Evolutionary conservation across 1,140 invertebrate genomes (phyloP).

Genomic region (Alviniconcha marisindica): DNA sequence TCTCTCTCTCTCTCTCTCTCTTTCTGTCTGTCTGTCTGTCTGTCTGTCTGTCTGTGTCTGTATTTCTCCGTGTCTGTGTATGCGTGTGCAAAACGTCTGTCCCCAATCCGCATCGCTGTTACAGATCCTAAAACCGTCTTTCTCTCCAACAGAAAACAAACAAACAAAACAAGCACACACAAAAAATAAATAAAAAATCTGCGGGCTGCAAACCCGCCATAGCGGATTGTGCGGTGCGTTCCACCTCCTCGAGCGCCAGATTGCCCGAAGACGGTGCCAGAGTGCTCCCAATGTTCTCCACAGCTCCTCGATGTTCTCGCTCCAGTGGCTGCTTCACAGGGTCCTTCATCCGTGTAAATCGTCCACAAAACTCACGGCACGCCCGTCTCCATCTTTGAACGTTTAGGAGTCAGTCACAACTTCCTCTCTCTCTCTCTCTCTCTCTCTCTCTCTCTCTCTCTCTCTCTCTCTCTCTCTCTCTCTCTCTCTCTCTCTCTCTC

Average conservation of each 20-base stretch:
- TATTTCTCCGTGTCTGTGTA: neutral
- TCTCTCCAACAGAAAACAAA: no score
- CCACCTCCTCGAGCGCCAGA: constrained; percentile 25
- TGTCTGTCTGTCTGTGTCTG: neutral
- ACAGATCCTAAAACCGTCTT: no score
- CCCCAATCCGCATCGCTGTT: no score
- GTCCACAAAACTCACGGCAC: neutral
- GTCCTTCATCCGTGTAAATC: constrained; percentile 23
- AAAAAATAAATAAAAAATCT: neutral
- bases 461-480: neutral
- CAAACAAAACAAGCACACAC: neutral
- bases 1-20: neutral
- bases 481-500: neutral
- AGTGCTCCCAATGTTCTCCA: neutral
- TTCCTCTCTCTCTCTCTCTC: neutral
- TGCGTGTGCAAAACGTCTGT: no score
- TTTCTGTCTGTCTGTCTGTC: neutral
- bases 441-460: neutral
- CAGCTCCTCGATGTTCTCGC: constrained; percentile 17
- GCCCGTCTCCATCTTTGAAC: neutral
- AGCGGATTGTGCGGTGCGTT: neutral
- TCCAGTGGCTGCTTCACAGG: neutral
- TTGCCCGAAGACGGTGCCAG: constrained; percentile 13
- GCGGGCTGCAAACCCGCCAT: no score
- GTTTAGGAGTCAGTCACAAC: neutral